A percentile compares a stretch with the other conserved stretches of the same genome.
These are phyloP conservation scores for Andricus quercusramuli DNA, from an alignment of 2,888 invertebrate species.

Conservation along the genomic window DNA sequence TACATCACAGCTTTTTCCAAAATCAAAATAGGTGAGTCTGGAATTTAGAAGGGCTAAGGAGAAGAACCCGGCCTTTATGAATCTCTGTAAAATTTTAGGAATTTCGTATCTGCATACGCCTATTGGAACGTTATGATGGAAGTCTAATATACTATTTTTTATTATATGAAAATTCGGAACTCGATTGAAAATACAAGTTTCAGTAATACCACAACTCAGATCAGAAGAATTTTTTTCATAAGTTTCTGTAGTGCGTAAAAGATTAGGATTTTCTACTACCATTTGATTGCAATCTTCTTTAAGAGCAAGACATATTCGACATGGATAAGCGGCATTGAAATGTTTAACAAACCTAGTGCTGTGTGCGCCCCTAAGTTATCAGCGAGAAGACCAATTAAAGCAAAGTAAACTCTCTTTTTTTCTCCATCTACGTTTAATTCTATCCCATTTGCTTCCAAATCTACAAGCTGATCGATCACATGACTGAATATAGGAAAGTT, in stretches of 20 bases:
- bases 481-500: slow-evolving; percentile 2
- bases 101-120: slow-evolving; percentile 8
- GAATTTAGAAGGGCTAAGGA: background rate
- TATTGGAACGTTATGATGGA: background rate
- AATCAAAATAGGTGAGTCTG: background rate
- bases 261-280: background rate
- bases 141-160: background rate
- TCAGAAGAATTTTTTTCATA: background rate
- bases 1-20: background rate
- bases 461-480: background rate
- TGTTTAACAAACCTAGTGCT: background rate
- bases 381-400: background rate
- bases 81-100: background rate
- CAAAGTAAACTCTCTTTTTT: background rate
- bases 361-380: slow-evolving; percentile 6
- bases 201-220: background rate
- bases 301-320: background rate
- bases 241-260: background rate
- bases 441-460: background rate
- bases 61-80: background rate
- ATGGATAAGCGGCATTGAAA: background rate
- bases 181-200: slow-evolving; percentile 10
- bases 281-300: background rate
- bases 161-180: background rate
- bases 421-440: background rate